phyloP scores from a whole-genome alignment of 2,797 vertebrate species.

The Falco naumanni region DNA sequence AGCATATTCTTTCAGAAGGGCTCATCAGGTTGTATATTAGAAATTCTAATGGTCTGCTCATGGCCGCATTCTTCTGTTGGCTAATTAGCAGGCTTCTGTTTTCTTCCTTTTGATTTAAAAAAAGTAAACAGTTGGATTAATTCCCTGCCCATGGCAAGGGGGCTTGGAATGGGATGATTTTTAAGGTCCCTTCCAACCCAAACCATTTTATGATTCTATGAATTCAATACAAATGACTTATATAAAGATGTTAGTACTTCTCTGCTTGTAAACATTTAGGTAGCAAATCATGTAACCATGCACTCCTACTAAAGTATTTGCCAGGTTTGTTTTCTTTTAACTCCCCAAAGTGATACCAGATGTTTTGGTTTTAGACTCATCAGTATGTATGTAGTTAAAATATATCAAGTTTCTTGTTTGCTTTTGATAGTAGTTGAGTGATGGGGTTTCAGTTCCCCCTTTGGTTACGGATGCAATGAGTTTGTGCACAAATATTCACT shows the following conservation, averaged over 20 bases:
- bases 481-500: not conserved
- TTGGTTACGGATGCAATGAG: not conserved
- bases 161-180: too few relatives aligned
- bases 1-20: not conserved
- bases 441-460: not conserved
- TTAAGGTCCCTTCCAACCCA: too few relatives aligned
- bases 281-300: not conserved
- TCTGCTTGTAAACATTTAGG: not conserved
- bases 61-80: not conserved
- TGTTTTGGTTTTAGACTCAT: not conserved
- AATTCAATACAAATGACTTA: not conserved
- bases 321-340: conserved; percentile 6
- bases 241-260: not conserved
- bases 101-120: not conserved
- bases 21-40: not conserved
- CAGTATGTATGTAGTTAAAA: not conserved
- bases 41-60: not conserved
- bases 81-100: not conserved
- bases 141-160: too few relatives aligned
- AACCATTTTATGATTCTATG: too few relatives aligned
- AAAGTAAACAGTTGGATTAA: not conserved
- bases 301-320: not conserved
- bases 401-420: not conserved
- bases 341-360: not conserved
- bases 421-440: not conserved